A percentile compares a stretch with the other conserved stretches of the same genome.
These are phyloP conservation scores for Penaeus vannamei DNA, from an alignment of 1,140 invertebrate genomes.

Conservation along the genomic window DNA sequence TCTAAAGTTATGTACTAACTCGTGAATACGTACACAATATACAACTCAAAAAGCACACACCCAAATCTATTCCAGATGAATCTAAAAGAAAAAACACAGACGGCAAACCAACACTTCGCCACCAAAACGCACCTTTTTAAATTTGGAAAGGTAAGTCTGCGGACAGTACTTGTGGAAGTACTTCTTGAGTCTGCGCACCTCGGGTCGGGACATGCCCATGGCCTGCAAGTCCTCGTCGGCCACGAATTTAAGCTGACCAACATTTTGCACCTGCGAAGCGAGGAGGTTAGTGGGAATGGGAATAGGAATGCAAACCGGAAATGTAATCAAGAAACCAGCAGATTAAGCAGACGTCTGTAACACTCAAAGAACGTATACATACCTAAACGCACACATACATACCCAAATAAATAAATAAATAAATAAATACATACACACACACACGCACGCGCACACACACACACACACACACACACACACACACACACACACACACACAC, in stretches of 20 bases:
- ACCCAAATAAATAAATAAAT: too few relatives aligned
- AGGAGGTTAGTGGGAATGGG: neutral
- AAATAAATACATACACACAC: neutral
- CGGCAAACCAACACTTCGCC: too few relatives aligned
- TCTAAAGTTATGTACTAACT: too few relatives aligned
- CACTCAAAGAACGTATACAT: too few relatives aligned
- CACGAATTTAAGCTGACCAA: constrained; percentile 97
- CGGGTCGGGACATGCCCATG: constrained; percentile 95
- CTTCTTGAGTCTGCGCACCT: constrained; percentile 93
- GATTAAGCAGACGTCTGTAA: too few relatives aligned
- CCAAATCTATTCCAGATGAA: too few relatives aligned
- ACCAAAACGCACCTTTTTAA: constrained; percentile 74
- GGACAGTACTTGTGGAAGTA: constrained; percentile 94
- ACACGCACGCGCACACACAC: constrained; percentile 43
- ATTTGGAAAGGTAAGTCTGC: constrained; percentile 91
- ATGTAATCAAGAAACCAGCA: neutral
- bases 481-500: too few relatives aligned
- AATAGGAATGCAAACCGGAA: neutral
- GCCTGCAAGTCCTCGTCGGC: constrained; percentile 91
- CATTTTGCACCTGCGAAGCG: constrained; percentile 81
- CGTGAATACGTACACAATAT: too few relatives aligned
- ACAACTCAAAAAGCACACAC: too few relatives aligned
- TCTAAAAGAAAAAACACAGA: too few relatives aligned
- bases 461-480: too few relatives aligned
- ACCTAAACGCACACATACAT: too few relatives aligned